Base-by-base conservation (phyloP, 2,113 vertebrate genomes). In the Hiodon tergisus region DNA sequence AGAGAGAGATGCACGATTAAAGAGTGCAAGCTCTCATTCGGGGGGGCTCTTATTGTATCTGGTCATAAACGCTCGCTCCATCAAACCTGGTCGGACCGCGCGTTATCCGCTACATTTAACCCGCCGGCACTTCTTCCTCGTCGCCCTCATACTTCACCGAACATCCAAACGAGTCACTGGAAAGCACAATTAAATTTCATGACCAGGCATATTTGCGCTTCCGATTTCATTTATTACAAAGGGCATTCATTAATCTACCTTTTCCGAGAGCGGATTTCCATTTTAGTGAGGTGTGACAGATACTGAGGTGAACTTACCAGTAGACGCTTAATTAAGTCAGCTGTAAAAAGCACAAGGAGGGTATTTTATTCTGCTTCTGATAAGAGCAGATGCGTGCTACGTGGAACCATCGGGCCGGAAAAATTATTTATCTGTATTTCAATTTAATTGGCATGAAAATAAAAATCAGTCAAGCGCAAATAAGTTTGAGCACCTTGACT, bases 61-160 rank as follows among this genome's bases (percentile, higher is more conserved):
- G 89, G 91, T 88, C 91, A 94, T 95, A 94, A 95, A 94, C 88
- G 90, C 83, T 87, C 4, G 91, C 90, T 91, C 94, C 94, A 96
- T 95, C 94, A 96, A 91, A 83, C 91, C 86, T 89, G 90, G 87
- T 91, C 88, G 90, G 86, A 89, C 90, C 85, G 87, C 80, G 83
- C 86, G 89, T 94, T 91, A 91, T 79, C 77, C 77, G 90, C 90
- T 93, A 92, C 92, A 94, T 92, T 94, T 90, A 93, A 88, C 88
- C 91, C 90, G 91, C 91, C 89, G n/a, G 11, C 61, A 8, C 72
- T 54, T n/a, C 2, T 13, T 48, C 31, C 55, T 1, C 48, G 13
- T 47, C 69, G 59, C 17, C 57, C 52, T 53, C 14, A 6, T 48
- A 62, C 88, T 61, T 87, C 84, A 85, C 85, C 86, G 86, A 75